A percentile compares a stretch with the other conserved stretches of the same genome.
These are phyloP conservation scores for Tipula confusa DNA, from an alignment of 2,888 invertebrate species.

Conservation along the genomic window DNA sequence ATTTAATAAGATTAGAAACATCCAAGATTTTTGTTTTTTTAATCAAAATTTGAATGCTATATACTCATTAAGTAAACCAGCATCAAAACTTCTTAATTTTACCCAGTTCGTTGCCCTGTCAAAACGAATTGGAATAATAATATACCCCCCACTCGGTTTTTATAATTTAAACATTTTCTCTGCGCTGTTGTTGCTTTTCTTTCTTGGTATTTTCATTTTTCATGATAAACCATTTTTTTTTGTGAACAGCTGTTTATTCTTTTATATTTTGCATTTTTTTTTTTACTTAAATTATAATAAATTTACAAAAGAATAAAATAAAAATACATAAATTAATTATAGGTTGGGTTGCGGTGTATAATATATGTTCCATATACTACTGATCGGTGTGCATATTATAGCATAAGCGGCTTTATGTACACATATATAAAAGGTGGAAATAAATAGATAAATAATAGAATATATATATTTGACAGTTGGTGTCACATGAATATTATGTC, in stretches of 20 bases:
- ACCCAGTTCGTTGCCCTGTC: neutral
- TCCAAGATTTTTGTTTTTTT: no score
- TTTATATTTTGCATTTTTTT: slow-evolving; percentile 25
- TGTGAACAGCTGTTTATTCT: neutral
- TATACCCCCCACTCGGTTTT: neutral
- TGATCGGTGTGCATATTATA: neutral
- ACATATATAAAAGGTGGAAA: neutral
- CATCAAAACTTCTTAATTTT: no score
- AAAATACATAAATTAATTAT: neutral
- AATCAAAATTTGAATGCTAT: no score
- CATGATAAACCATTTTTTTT: neutral
- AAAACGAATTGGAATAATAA: neutral
- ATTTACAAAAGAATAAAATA: neutral
- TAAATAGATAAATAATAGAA: neutral
- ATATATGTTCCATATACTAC: neutral
- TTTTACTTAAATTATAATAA: neutral
- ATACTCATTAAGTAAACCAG: no score
- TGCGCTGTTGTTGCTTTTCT: neutral
- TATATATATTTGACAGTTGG: neutral
- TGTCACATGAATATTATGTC: neutral
- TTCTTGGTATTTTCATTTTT: neutral
- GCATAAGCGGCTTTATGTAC: neutral
- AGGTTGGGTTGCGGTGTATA: neutral
- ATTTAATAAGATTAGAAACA: no score
- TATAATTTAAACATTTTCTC: slow-evolving; percentile 1